These are phyloP conservation scores for Pachycephala philippinensis DNA, from an alignment of 2,113 vertebrate genomes.

Conservation along the genomic window DNA sequence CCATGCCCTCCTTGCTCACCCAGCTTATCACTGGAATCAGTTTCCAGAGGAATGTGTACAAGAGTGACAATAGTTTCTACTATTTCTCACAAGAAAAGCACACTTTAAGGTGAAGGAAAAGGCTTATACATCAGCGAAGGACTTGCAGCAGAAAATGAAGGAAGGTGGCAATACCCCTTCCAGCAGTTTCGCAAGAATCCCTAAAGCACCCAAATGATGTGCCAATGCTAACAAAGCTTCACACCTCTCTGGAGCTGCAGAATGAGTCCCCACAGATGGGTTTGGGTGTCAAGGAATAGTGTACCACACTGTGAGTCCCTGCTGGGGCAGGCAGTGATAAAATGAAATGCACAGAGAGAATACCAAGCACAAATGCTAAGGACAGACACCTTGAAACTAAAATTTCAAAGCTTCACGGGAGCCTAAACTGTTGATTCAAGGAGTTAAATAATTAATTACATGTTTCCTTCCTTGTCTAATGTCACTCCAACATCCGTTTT, in stretches of 20 bases:
- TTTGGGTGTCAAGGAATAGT: not conserved
- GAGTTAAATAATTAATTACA: not conserved
- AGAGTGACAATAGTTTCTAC: not conserved
- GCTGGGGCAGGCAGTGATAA: not conserved
- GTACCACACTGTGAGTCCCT: fast-evolving
- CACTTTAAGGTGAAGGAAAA: not conserved
- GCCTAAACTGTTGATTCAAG: not conserved
- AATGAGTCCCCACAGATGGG: not conserved
- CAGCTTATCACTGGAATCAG: not conserved
- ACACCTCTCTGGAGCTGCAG: not conserved
- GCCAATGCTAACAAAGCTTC: fast-evolving
- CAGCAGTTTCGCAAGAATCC: not conserved
- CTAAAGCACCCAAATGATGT: not conserved
- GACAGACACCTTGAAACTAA: not conserved
- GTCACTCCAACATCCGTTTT: not conserved
- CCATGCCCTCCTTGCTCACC: fast-evolving
- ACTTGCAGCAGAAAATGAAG: not conserved
- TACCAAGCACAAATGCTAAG: not conserved
- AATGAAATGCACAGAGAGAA: not conserved
- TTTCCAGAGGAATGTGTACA: not conserved
- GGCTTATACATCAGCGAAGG: fast-evolving
- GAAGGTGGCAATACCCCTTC: not conserved
- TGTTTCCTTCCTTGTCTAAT: not conserved
- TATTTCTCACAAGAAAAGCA: not conserved
- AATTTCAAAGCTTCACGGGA: not conserved